Evolutionary conservation across 2,113 vertebrate genomes (phyloP).

Genomic region (Rhinopomastus cyanomelas): DNA sequence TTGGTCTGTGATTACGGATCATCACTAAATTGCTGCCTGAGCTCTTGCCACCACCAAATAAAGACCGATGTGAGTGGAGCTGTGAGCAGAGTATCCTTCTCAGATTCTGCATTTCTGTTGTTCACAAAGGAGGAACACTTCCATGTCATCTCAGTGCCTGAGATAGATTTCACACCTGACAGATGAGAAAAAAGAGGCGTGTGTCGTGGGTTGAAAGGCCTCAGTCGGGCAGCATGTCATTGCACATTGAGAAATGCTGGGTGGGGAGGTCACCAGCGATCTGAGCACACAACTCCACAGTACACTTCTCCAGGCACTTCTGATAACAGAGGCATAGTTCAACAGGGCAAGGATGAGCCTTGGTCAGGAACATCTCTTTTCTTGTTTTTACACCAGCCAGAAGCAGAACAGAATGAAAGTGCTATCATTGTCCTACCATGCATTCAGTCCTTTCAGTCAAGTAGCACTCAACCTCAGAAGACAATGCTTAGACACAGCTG

Average conservation of each 20-base stretch:
- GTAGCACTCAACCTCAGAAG: constrained; percentile 17
- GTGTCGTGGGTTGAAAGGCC: too few relatives aligned
- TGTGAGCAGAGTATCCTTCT: neutral
- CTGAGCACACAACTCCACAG: neutral
- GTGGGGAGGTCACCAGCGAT: neutral
- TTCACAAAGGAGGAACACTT: neutral
- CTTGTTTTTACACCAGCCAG: neutral
- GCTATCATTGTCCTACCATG: neutral
- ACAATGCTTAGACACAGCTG: neutral
- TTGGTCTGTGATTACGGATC: neutral
- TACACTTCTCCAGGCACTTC: neutral
- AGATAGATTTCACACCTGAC: neutral
- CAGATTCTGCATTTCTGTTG: neutral
- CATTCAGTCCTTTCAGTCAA: neutral
- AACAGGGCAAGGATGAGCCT: neutral
- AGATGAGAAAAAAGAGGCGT: neutral
- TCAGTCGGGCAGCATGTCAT: neutral
- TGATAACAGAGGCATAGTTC: neutral
- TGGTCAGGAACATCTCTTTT: neutral
- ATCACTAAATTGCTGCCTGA: neutral
- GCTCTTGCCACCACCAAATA: neutral
- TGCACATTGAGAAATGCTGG: rapidly evolving
- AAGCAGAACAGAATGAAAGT: neutral
- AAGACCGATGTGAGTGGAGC: neutral
- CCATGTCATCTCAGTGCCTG: neutral